Evolutionary conservation across 2,797 vertebrate species (phyloP).

Genomic region (Phoeniculus purpureus): DNA sequence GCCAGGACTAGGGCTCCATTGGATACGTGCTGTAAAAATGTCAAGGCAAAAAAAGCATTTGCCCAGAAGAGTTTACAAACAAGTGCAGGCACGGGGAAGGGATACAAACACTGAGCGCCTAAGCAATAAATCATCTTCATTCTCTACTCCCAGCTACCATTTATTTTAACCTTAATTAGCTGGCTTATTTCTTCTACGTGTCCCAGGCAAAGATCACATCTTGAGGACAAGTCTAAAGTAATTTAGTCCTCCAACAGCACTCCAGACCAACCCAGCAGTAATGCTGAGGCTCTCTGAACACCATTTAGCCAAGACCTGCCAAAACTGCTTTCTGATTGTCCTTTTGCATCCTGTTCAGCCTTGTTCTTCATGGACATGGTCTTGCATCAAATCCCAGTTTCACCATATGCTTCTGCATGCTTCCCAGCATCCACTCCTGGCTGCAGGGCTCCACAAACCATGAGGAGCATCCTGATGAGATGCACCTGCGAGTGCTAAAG

Average conservation of each 20-base stretch:
- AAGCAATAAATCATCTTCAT: background rate
- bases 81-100: background rate
- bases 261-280: background rate
- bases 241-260: background rate
- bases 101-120: background rate
- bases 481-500: too few species aligned
- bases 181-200: background rate
- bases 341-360: accelerated
- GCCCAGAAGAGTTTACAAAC: background rate
- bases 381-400: background rate
- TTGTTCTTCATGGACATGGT: background rate
- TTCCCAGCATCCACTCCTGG: background rate
- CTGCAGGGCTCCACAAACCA: background rate
- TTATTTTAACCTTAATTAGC: background rate
- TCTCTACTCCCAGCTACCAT: background rate
- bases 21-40: background rate
- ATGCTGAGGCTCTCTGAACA: background rate
- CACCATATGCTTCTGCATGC: background rate
- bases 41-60: background rate
- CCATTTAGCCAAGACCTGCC: background rate
- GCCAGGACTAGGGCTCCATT: background rate
- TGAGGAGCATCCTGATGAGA: too few species aligned
- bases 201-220: background rate
- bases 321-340: background rate
- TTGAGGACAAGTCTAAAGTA: background rate